These are phyloP conservation scores for Ectemnius lituratus DNA, from an alignment of 2,888 invertebrate genomes.

Conservation along the genomic window DNA sequence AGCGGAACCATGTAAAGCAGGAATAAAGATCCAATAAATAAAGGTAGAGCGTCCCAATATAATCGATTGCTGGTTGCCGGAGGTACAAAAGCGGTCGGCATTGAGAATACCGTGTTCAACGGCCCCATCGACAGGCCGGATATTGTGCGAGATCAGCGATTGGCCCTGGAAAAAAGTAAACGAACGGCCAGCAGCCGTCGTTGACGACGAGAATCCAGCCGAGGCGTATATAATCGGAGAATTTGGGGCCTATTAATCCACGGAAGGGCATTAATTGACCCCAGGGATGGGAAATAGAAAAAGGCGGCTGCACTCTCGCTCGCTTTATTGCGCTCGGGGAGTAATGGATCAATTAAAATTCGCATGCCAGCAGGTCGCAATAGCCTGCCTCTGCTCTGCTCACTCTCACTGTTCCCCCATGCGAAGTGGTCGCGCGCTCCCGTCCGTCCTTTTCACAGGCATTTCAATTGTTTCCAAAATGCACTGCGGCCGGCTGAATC, in stretches of 20 bases:
- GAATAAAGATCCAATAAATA: conserved; percentile 1
- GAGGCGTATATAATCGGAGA: background rate
- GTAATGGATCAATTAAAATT: conserved; percentile 27
- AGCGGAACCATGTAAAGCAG: background rate
- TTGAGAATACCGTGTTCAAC: background rate
- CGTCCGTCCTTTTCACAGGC: conserved; percentile 11
- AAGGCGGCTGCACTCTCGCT: background rate
- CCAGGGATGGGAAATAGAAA: background rate
- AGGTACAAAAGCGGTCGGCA: background rate
- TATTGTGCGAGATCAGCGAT: conserved; percentile 6
- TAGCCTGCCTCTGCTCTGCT: background rate
- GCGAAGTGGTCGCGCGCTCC: background rate
- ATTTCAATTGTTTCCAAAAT: conserved; percentile 20
- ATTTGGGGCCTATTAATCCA: background rate
- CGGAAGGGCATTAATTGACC: conserved; percentile 10
- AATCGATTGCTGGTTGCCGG: background rate
- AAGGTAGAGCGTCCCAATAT: background rate
- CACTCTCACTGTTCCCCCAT: background rate
- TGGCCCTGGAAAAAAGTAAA: background rate
- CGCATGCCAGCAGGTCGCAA: conserved; percentile 11
- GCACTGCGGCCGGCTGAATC: conserved; percentile 11
- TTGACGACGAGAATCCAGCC: background rate
- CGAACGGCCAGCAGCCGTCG: background rate
- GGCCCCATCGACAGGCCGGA: background rate
- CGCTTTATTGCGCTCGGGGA: conserved; percentile 10